Base-by-base conservation (phyloP, 1,140 invertebrate species). In the Diorhabda sublineata region DNA sequence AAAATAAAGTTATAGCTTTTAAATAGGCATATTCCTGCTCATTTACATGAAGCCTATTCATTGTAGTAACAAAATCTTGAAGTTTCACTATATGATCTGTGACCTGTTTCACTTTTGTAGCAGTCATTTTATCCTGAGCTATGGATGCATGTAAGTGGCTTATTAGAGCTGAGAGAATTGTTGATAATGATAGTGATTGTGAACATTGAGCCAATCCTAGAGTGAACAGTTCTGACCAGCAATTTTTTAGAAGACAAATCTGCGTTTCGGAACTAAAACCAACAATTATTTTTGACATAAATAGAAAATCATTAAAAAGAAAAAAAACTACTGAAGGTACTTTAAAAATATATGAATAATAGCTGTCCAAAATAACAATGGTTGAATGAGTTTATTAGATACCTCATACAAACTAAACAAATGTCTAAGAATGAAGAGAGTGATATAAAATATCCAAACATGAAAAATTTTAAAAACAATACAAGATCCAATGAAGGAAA, bases 221-320 rank as follows among this genome's bases (percentile, higher is more conserved):
- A 3, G 92, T 90, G 82, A 99, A 96, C 66, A 99, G 80, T 79
- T 98, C 94, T 77, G 93, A 89, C 97, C 97, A 99, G 75, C 90
- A 93, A 69, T 89, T 89, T 76, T 92, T 89, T 47, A 98, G 84
- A 56, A 98, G 81, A 4, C 87, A 86, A 68, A 92, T 90, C 84
- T 98, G 95, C 61, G 91, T 87, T 42, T 96, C 93, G 66, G 89
- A 86, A 70, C 95, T 97, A 83, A 71, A 83, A 83, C 69, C 26
- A 26, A 26, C 26, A 26, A 26, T 26, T 26, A 26, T 26, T 26
- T 26, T 26, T 26, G 26, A 26, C 26, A 26, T 26, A 26, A 26
- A 26, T 26, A 26, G 26, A 26, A 26, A 26, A 26, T 26, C 26
- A 26, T 26, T 26, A 26, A 26, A 26, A 26, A 26, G 26, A 26